Base-by-base conservation (phyloP, 2,888 invertebrate species). In the Coecobrya sp. region DNA sequence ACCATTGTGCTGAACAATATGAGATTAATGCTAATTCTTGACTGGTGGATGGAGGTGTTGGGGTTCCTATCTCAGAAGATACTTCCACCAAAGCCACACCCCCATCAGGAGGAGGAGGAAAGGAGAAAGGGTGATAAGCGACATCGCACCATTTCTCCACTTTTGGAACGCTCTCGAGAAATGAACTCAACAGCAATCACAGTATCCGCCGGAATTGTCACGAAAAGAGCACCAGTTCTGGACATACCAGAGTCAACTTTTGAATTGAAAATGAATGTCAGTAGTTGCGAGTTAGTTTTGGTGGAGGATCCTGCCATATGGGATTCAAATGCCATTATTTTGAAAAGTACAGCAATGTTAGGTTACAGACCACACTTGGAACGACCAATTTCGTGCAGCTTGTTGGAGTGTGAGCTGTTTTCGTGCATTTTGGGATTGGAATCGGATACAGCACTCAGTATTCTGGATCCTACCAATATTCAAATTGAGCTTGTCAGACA, bases 261-360 rank as follows among this genome's bases (percentile, higher is more conserved):
- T 96, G 99, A 99, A 96, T 96, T 99, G 52, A 98, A 98, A 95
- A 96, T 99, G 88, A 99, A 99, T 96, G 97, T 99, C 36, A 99
- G 98, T 0, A 98, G 99, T 96, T 99, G 99, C 3, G 99, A 99
- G 96, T 96, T 99, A 90, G 98, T 99, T 49, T 97, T 99, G 52
- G 98, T 99, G 0, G 99, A 99, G 96, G 98, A 99, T 95, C 97
- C 98, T 0, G 97, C 98, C 0, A 97, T 97, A 19, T 97, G 97
- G 96, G 99, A 99, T 95, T 98, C 99, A 0, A 98, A 98, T 95
- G 99, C 99, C 0, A 98, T 99, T 13, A 99, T 99, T 95, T 96
- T 99, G 19, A 97, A 97, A 97, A 98, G 98, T 94, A 99, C 99
- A 10, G 98, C 99, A 0, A 98, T 99, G 19, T 96, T 99, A 85